These are phyloP conservation scores for Equus quagga DNA, from an alignment of 2,113 vertebrate species.

Conservation along the genomic window DNA sequence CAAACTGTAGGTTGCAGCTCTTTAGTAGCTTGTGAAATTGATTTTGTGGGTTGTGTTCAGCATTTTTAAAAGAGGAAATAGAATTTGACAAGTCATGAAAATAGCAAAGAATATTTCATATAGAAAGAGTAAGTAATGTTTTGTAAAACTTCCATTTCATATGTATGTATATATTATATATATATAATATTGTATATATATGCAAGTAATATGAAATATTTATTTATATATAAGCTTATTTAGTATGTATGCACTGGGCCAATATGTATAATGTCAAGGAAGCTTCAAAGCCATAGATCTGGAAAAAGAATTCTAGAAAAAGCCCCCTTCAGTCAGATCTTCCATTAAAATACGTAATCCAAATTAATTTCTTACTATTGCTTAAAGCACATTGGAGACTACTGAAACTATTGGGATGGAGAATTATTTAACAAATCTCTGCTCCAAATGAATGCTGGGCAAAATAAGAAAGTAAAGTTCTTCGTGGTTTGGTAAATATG, in stretches of 20 bases:
- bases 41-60: background rate
- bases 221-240: background rate
- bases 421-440: constrained; percentile 15
- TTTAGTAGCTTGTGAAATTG: constrained; percentile 59
- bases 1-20: constrained; percentile 48
- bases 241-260: background rate
- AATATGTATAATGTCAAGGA: background rate
- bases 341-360: background rate
- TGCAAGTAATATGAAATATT: background rate
- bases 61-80: constrained; percentile 46
- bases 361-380: background rate
- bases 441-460: background rate
- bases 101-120: background rate
- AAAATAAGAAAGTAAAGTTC: background rate
- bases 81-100: background rate
- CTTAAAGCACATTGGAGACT: background rate
- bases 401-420: background rate
- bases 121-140: background rate
- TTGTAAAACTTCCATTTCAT: background rate
- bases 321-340: background rate
- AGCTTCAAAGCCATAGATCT: background rate
- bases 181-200: background rate
- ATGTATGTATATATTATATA: background rate
- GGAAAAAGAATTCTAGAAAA: background rate
- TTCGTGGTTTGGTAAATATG: constrained; percentile 18